Base-by-base conservation (phyloP, 1,140 invertebrate genomes). In the Achatina immaculata region DNA sequence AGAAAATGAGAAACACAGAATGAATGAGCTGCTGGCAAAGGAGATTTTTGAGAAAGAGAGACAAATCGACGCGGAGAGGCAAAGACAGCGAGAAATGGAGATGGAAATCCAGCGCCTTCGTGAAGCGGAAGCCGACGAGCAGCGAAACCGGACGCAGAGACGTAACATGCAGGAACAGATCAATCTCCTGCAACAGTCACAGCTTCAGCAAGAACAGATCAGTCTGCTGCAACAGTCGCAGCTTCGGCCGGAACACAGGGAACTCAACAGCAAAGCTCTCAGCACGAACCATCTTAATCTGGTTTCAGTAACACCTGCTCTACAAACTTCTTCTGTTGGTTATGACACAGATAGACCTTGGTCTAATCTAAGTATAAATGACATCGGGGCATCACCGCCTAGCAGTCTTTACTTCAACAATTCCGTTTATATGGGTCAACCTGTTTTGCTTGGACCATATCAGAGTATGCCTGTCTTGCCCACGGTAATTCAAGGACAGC, bases 61-160 rank as follows among this genome's bases (percentile, higher is more conserved):
- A 16, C 19, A 62, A 28, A 31, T 31, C 31, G 87, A 88, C 42
- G 78, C 83, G 4, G 86, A 89, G 66, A 83, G 81, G 40, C 69
- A 45, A 28, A 83, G 80, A 42, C 85, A 86, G 75, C 66, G 82
- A 36, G 86, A 87, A 51, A 86, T 85, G 43, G 87, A 89, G 62
- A 69, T 80, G 38, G 85, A 87, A 73, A 80, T 86, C 36, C 83
- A 83, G 58, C 58, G 58, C 4, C 3, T 6, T 4, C 84, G 85
- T 36, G 78, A 82, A 24, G 66, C 84, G 42, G 85, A 88, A 38
- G 62, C 84, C 40, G 85, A 87, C 40, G 84, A 82, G 16, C 83
- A 86, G 68, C n/a, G n/a, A n/a, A 85, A 89, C 34, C 77, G 83
- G 45, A 78, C 87, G 28, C 86, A 88, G 65, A 71, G 83, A 14